Conservation (phyloP, 2,888 invertebrate species). For the Eubasilissa splendida region DNA sequence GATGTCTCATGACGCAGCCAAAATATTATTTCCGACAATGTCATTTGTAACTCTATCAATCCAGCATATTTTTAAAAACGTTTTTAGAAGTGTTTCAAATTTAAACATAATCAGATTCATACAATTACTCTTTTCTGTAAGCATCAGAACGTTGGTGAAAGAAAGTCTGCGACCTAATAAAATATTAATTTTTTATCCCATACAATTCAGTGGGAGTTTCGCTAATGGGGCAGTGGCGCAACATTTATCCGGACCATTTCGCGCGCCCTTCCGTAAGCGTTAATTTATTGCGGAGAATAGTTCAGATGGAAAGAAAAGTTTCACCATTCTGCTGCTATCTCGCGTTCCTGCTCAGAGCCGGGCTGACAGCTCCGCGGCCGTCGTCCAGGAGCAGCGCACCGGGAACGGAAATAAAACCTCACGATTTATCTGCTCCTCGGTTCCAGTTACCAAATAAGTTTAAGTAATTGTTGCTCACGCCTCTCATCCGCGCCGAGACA, state of each 20-base stretch:
- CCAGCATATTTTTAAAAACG: too few species aligned
- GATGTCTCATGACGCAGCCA: too few species aligned
- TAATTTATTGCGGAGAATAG: slow-evolving; percentile 5
- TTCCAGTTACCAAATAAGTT: too few species aligned
- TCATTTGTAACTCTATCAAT: too few species aligned
- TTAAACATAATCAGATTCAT: too few species aligned
- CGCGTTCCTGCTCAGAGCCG: not conserved
- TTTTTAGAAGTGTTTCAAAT: too few species aligned
- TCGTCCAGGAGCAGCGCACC: not conserved
- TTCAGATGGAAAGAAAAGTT: slow-evolving; percentile 9
- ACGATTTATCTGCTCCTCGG: too few species aligned
- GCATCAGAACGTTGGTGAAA: not conserved
- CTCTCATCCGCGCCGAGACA: too few species aligned
- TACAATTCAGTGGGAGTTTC: not conserved
- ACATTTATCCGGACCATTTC: not conserved
- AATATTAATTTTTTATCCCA: slow-evolving; percentile 5
- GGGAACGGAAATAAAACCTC: too few species aligned
- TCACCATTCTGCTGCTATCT: not conserved
- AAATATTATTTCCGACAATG: too few species aligned
- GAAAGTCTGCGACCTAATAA: not conserved
- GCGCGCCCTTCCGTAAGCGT: slow-evolving; percentile 9
- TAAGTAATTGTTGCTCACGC: too few species aligned
- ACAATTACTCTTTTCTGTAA: too few species aligned
- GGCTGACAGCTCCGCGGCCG: not conserved
- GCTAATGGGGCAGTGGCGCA: not conserved